Percentiles rank a stretch among this genome's conserved stretches.
Conservation (phyloP, 2,113 vertebrate species). For the Agelaius tricolor region DNA sequence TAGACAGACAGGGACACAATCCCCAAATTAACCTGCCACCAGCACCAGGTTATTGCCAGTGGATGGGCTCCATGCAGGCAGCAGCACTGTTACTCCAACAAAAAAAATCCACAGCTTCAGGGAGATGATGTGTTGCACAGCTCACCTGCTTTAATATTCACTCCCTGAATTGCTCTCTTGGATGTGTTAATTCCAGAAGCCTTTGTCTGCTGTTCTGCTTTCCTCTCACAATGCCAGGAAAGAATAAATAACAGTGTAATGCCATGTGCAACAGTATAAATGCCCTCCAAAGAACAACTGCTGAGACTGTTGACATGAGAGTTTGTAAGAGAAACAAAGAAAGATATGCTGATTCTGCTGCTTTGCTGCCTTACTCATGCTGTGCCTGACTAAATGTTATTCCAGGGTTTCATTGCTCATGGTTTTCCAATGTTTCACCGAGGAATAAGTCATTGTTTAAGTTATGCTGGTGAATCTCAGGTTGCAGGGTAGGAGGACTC, state of each 20-base stretch:
- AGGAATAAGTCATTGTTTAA: background rate
- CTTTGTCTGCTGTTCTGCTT: slow-evolving; percentile 42
- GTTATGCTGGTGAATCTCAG: background rate
- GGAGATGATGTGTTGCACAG: background rate
- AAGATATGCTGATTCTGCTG: slow-evolving; percentile 49
- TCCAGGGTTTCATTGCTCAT: background rate
- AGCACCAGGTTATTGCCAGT: background rate
- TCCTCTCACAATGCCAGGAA: slow-evolving; percentile 5
- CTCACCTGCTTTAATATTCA: slow-evolving; percentile 42
- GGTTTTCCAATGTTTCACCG: background rate
- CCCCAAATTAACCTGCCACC: background rate
- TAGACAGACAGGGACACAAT: background rate
- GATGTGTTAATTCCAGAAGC: slow-evolving; percentile 54
- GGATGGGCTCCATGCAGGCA: background rate
- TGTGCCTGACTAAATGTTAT: slow-evolving; percentile 46
- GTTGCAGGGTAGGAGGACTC: background rate
- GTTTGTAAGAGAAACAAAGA: slow-evolving; percentile 48
- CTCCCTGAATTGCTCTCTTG: slow-evolving; percentile 39
- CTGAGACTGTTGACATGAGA: slow-evolving; percentile 55
- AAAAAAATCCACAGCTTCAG: slow-evolving; percentile 16
- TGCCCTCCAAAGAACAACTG: slow-evolving; percentile 55
- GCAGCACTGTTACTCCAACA: background rate
- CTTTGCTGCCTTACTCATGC: slow-evolving; percentile 17
- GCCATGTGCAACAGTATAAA: slow-evolving; percentile 16
- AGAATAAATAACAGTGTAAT: slow-evolving; percentile 51